Base-by-base conservation (phyloP, 2,797 vertebrate species). In the Tenualosa thibaudeaui region DNA sequence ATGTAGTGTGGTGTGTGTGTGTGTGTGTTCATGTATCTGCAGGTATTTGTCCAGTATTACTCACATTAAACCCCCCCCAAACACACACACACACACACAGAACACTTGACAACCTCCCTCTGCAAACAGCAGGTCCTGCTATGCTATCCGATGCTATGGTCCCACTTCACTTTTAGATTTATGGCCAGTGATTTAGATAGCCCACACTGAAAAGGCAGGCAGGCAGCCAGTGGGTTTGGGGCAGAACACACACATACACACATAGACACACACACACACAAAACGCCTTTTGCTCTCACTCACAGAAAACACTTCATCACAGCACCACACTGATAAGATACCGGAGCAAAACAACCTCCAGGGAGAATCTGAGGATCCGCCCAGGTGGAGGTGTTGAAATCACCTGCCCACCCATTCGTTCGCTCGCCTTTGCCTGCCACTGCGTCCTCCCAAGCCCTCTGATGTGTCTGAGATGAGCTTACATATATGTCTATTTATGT, bases 111-210 rank as follows among this genome's bases (percentile, higher is more conserved):
- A 82, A 84, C 87, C 88, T 87, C 89, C 88, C 43, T 90, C 85
- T 54, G 87, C 65, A 89, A 89, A 90, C 54, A 90, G 84, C 46
- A 46, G 26, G 26, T 62, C 53, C 84, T 26, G 37, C 82, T 46
- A 81, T n/a, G 56, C 46, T 53, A 24, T 65, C 50, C 50, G 71
- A 4, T 46, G 46, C 1, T 46, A 46, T 7, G 46, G 46, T 46
- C 62, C 75, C 81, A 50, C 82, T 54, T 19, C 13, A 71, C 58
- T 60, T 37, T 17, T 2, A 81, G 78, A 90, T 87, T 90, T 84
- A 89, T 90, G 81, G 60, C 68, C 50, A 49, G 87, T 83, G 84
- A 84, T 89, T 89, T 88, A 89, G 81, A 86, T 86, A 87, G 82
- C 81, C 13, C 1, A 5, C 31, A 10, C 31, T 31, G 31, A 31